A percentile compares a stretch with the other conserved stretches of the same genome.
Evolutionary conservation across 2,797 vertebrate species (phyloP).

Genomic region (Hapalemur alaotrensis): DNA sequence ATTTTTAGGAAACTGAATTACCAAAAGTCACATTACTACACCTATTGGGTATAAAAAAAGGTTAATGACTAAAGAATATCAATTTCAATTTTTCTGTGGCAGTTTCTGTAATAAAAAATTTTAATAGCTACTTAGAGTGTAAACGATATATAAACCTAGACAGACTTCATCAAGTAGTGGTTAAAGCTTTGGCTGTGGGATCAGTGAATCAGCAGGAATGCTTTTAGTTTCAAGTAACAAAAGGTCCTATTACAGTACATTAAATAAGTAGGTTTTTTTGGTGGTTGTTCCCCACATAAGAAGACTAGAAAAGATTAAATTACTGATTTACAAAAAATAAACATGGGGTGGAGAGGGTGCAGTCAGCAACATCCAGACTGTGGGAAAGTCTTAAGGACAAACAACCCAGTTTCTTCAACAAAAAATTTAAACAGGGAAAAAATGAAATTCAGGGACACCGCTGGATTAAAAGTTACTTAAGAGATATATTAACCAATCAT

Average conservation of each 20-base stretch:
- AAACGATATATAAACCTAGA: neutral
- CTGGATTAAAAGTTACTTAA: neutral
- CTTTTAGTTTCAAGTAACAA: neutral
- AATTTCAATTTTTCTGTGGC: neutral
- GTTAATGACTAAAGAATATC: neutral
- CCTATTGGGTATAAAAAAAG: neutral
- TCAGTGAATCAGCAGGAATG: neutral
- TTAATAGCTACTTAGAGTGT: neutral
- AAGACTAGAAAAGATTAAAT: neutral
- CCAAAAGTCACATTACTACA: neutral
- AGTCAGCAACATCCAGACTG: neutral
- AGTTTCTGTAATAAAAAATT: neutral
- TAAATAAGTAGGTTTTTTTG: neutral
- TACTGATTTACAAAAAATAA: neutral
- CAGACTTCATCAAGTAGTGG: neutral
- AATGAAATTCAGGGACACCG: neutral
- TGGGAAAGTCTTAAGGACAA: neutral
- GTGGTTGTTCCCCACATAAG: neutral
- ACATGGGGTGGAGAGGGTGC: neutral
- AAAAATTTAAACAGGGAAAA: neutral
- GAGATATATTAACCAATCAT: neutral
- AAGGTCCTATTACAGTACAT: neutral
- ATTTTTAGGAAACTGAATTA: constrained; percentile 4
- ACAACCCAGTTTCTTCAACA: neutral
- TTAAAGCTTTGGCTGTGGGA: neutral